Percentiles rank a stretch among this genome's conserved stretches.
Evolutionary conservation across 2,797 vertebrate genomes (phyloP).

Genomic region (Diplodus puntazzo): DNA sequence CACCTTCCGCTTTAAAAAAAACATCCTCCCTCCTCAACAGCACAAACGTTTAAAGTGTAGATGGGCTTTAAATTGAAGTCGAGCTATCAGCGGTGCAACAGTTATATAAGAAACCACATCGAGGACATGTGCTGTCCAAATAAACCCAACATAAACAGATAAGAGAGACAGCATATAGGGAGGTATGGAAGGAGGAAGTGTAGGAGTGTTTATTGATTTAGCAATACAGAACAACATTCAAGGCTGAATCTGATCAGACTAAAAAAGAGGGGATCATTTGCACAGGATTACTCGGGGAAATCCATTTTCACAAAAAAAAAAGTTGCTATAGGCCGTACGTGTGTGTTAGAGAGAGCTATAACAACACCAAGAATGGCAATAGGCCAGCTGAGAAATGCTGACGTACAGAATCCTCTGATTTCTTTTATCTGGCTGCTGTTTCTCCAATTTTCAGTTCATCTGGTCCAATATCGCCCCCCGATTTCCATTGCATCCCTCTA

Average conservation of each 20-base stretch:
- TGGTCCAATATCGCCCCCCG: not conserved
- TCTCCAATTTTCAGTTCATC: not conserved
- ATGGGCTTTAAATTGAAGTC: slow-evolving; percentile 59
- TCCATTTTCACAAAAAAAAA: not conserved
- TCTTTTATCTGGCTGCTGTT: not conserved
- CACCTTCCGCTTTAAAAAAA: slow-evolving; percentile 42
- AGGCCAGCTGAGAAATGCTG: not conserved
- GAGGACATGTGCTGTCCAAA: slow-evolving; percentile 8
- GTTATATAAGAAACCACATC: slow-evolving; percentile 24
- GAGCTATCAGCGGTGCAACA: slow-evolving; percentile 35
- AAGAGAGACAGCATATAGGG: slow-evolving; percentile 25
- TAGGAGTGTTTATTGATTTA: slow-evolving; percentile 19
- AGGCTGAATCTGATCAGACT: not conserved
- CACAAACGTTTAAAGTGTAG: slow-evolving; percentile 52
- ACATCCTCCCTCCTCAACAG: slow-evolving; percentile 40
- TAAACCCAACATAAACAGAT: slow-evolving; percentile 33
- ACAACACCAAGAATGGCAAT: not conserved
- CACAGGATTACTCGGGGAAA: not conserved
- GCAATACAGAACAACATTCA: not conserved
- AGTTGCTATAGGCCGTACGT: not conserved
- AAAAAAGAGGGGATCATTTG: not conserved
- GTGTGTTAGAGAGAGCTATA: not conserved
- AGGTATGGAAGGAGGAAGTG: slow-evolving; percentile 1
- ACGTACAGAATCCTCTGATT: not conserved
- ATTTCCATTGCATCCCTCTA: not conserved